Percentiles rank a stretch among this genome's conserved stretches.
phyloP scores from a whole-genome alignment of 92 coral and sea anemone genomes.

The Paragorgia papillata region DNA sequence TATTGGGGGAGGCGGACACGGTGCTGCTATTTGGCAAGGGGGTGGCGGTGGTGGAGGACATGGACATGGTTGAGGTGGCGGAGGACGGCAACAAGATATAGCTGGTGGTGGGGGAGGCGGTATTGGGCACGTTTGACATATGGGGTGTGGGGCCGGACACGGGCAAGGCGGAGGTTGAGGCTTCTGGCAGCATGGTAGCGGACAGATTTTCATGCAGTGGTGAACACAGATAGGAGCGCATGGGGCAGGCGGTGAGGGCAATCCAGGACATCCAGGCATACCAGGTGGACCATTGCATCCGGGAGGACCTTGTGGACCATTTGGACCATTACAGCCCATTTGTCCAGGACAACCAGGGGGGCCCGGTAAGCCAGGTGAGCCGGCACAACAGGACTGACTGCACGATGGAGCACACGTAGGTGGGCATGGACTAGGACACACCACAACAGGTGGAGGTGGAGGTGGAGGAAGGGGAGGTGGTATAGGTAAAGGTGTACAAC shows the following conservation, averaged over 20 bases:
- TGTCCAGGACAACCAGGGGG: slow-evolving; percentile 67
- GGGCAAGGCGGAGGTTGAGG: slow-evolving; percentile 60
- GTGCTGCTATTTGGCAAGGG: slow-evolving; percentile 78
- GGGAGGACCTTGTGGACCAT: slow-evolving; percentile 77
- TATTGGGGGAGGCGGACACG: slow-evolving; percentile 81
- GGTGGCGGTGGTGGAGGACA: slow-evolving; percentile 68
- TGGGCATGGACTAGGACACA: slow-evolving; percentile 69
- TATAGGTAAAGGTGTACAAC: slow-evolving; percentile 66
- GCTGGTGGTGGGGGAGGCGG: slow-evolving; percentile 69
- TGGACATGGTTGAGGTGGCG: slow-evolving; percentile 62
- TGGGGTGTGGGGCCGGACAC: slow-evolving; percentile 53
- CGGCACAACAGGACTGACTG: slow-evolving; percentile 46
- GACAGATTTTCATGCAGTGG: slow-evolving; percentile 95
- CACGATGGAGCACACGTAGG: slow-evolving; percentile 66
- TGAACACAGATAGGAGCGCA: slow-evolving; percentile 96
- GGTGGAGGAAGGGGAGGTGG: slow-evolving; percentile 74
- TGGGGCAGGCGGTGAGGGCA: slow-evolving; percentile 84
- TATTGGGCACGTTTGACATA: slow-evolving; percentile 63
- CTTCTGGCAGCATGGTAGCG: slow-evolving; percentile 74
- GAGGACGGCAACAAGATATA: slow-evolving; percentile 61
- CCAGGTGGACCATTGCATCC: slow-evolving; percentile 87
- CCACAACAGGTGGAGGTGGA: slow-evolving; percentile 66
- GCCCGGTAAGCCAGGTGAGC: slow-evolving; percentile 87
- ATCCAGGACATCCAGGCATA: slow-evolving; percentile 89
- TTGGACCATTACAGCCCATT: slow-evolving; percentile 68